Evolutionary conservation across 2,113 vertebrate genomes (phyloP).

Genomic region (Ia io): DNA sequence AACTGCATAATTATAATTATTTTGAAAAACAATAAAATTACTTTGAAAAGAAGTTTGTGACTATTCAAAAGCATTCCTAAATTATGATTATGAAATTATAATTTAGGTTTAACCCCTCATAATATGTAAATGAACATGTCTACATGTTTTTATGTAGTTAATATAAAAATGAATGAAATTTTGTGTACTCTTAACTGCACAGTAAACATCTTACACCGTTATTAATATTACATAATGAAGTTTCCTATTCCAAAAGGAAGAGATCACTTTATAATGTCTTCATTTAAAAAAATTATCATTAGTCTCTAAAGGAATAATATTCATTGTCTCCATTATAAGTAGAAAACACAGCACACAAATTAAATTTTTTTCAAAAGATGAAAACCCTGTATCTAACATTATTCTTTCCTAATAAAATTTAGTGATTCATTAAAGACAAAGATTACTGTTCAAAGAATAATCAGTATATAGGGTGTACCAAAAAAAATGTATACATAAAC

Average conservation of each 20-base stretch:
- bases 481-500: no score
- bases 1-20: neutral
- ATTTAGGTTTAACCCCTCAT: neutral
- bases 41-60: constrained; percentile 21
- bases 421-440: neutral
- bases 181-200: neutral
- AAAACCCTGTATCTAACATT: neutral
- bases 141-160: neutral
- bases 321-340: neutral
- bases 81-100: constrained; percentile 20
- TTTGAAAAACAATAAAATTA: constrained; percentile 36
- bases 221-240: neutral
- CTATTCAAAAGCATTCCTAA: constrained; percentile 24
- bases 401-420: constrained; percentile 20
- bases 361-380: constrained; percentile 29
- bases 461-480: neutral
- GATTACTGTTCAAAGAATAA: neutral
- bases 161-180: constrained; percentile 17
- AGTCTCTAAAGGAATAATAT: neutral
- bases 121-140: neutral
- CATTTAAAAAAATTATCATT: neutral
- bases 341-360: neutral
- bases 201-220: neutral
- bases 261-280: neutral
- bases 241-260: constrained; percentile 31